Evolutionary conservation across 2,113 vertebrate genomes (phyloP), one percentile per base, ranked within the genome.

Genomic region (Otocyon megalotis): DNA sequence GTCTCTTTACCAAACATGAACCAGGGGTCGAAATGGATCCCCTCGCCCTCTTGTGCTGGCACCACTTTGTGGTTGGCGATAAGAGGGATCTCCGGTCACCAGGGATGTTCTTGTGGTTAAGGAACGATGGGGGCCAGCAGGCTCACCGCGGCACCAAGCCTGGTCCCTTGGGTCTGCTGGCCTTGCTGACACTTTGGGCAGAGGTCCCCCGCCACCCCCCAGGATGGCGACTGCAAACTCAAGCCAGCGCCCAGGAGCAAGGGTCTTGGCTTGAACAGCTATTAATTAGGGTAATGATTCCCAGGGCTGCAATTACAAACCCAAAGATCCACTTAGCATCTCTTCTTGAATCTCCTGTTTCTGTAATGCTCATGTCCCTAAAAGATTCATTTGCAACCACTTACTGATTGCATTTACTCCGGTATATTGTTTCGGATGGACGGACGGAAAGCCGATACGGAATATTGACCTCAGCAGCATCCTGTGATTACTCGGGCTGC

Each of bases 271-370:
- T 99, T 96, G 98, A 99, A 97, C 74, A 97, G 98, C 99, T 99
- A 99, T 99, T 99, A 99, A 99, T 99, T 99, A 99, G 99, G 98
- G 98, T 99, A 99, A 99, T 99, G 99, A 99, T 98, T 99, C 99
- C 99, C 99, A 98, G 98, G 99, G 98, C 99, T 99, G 98, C 99
- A 99, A 99, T 99, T 99, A 99, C 99, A 99, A 99, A 99, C 99
- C 99, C 97, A 98, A 99, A 99, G 99, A 98, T 99, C 98, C 99
- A 99, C 99, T 99, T 99, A 99, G 99, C 98, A 98, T 98, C 96
- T 98, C 98, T 98, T 98, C 98, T 98, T 97, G 97, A 97, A 98
- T 98, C 98, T 98, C 98, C 98, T 97, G 98, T 98, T 98, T 99
- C 98, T 99, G 98, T 96, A 98, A 98, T 98, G 98, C 98, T 98